Base-by-base conservation (phyloP, 2,113 vertebrate genomes). In the Rutilus rutilus region DNA sequence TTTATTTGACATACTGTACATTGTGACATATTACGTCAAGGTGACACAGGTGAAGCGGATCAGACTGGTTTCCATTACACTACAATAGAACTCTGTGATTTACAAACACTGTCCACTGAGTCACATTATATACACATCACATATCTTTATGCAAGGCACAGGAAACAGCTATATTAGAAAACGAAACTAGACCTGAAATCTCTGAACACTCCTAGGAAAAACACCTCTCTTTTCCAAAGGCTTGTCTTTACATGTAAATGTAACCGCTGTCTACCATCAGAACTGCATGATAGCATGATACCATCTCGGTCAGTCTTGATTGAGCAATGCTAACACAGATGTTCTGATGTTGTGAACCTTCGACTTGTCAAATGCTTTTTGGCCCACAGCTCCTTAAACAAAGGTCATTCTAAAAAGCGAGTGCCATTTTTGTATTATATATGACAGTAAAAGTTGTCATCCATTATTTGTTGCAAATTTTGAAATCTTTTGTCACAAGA, bases 341-440 rank as follows among this genome's bases (percentile, higher is more conserved):
- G 47, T 12, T 25, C 45, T 76, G 54, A 82, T 69, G 36, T 14
- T 25, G 33, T 76, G 54, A 82, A 25, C 76, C 57, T 80, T 83
- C 23, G 77, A 75, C 36, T 45, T 79, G 85, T 91, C 90, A 86
- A 92, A 92, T 89, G 84, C 84, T 87, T 85, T 89, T 84, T 88
- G 79, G 83, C 84, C 69, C 42, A 64, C 3, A 25, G 36, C 65
- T 80, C 45, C 65, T 57, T 75, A 15, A 36, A 77, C 8, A 8
- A 77, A 77, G 6, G 25, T 21, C 45, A 54, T 54, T 77, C 47
- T 76, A 77, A 27, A 77, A 25, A 47, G 47, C 12, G 1, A 74
- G 71, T 47, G 42, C 42, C 71, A 25, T 74, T 74, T 47, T 47
- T 47, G 11, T 25, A 25, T 74, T 74, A 25, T 25, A 47, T 74